Base-by-base conservation (phyloP, 2,888 invertebrate species). In the Dendrolimus houi region DNA sequence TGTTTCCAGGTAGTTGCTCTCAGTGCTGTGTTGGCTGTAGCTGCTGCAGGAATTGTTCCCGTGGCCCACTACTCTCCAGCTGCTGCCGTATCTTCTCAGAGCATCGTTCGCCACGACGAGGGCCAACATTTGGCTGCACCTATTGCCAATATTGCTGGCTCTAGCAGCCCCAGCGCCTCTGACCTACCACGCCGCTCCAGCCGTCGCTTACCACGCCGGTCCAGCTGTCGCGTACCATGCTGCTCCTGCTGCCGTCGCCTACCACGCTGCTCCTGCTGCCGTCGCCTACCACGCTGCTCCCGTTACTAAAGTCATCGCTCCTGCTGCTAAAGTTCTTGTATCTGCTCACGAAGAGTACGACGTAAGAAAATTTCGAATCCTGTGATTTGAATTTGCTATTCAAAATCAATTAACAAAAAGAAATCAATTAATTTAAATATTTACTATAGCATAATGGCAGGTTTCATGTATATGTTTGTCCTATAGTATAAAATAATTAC, bases 71-170 rank as follows among this genome's bases (percentile, higher is more conserved):
- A 83, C 70, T 80, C 82, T 7, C 59, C 74, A 8, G 79, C 83
- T 8, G 72, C 66, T 42, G 81, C 83, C 9, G 80, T 85, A 55
- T 87, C 86, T 52, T 84, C 84, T 40, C 85, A 85, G 63, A 82
- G 74, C 72, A 79, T 82, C 63, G 76, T 83, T 13, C 81, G 84
- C 58, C 82, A 79, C 70, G 82, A 80, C 75, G 76, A 71, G 75
- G 57, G 60, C 56, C 66, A 69, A 47, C 47, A 12, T 47, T 47
- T 47, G 12, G 12, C 9, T 12, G 47, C 47, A 9, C 47, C 47
- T 10, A 65, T 63, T 42, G 57, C 66, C 13, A 66, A 65, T n/a
- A n/a, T n/a, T n/a, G 56, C 58, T 66, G 56, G 66, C 65, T 59
- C 61, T 61, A 29, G 60, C 60, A 14, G 64, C 66, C 8, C 70